These are phyloP conservation scores for Adineta ricciae DNA, from an alignment of 2,888 invertebrate species.

Conservation along the genomic window DNA sequence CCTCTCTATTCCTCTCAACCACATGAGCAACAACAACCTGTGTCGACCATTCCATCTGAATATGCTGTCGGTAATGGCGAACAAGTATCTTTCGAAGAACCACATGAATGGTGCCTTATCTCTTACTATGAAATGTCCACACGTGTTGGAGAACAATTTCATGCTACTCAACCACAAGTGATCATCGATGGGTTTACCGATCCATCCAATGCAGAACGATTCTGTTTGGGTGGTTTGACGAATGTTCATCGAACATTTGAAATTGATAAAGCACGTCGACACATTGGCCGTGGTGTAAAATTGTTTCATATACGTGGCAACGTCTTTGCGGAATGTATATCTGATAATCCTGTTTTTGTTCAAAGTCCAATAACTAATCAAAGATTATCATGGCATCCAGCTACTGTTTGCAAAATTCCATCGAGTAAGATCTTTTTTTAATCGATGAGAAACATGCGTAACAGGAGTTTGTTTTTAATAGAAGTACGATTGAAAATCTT, in stretches of 20 bases:
- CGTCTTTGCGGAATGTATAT: conserved; percentile 91
- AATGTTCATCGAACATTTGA: conserved; percentile 92
- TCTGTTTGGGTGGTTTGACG: conserved; percentile 84
- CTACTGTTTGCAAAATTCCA: conserved; percentile 95
- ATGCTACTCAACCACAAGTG: conserved; percentile 61
- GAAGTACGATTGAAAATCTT: conserved; percentile 69
- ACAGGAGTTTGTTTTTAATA: no score
- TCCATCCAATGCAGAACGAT: conserved; percentile 90
- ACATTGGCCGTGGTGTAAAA: conserved; percentile 70
- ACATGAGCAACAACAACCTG: neutral
- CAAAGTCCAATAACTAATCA: conserved; percentile 97
- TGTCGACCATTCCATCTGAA: neutral
- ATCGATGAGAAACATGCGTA: no score
- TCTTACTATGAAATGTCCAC: conserved; percentile 95
- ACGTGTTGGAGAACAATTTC: conserved; percentile 69
- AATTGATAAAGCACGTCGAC: conserved; percentile 76
- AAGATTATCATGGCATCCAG: conserved; percentile 79
- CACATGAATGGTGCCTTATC: conserved; percentile 95
- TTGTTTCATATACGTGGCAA: conserved; percentile 94
- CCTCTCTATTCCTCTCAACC: neutral
- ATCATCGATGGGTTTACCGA: conserved; percentile 97
- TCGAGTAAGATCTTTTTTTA: conserved; percentile 59
- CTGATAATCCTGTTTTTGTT: conserved; percentile 91
- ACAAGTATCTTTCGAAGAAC: conserved; percentile 57
- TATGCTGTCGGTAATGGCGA: neutral